Evolutionary conservation across 2,797 vertebrate genomes (phyloP).

Genomic region (Pelobates cultripes): DNA sequence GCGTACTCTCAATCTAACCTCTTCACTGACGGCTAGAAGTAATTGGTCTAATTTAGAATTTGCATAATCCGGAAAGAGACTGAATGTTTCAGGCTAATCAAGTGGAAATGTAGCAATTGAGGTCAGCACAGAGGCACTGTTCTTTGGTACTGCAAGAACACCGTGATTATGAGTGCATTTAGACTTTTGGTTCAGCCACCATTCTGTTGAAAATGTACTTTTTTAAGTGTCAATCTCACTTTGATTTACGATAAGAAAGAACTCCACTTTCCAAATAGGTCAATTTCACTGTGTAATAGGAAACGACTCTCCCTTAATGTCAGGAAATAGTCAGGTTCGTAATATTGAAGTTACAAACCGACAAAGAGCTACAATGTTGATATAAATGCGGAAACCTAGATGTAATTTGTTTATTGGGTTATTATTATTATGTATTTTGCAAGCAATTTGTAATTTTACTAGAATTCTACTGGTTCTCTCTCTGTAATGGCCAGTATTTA

Average conservation of each 20-base stretch:
- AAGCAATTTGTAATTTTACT: too few relatives aligned
- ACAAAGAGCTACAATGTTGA: not conserved
- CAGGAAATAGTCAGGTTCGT: constrained; percentile 13
- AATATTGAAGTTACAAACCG: constrained; percentile 9
- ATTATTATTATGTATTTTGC: too few relatives aligned
- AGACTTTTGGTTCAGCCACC: constrained; percentile 44
- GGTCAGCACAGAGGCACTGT: constrained; percentile 24
- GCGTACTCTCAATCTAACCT: too few relatives aligned
- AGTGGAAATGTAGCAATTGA: constrained; percentile 39
- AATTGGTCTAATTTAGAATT: constrained; percentile 15
- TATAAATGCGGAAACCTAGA: not conserved
- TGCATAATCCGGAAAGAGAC: not conserved
- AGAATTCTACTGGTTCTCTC: too few relatives aligned
- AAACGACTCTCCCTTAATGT: constrained; percentile 9
- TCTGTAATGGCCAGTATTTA: too few relatives aligned
- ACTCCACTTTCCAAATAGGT: constrained; percentile 20
- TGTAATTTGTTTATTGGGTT: too few relatives aligned
- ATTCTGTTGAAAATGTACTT: not conserved
- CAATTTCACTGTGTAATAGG: constrained; percentile 11
- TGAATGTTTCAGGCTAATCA: constrained; percentile 40
- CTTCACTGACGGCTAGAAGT: not conserved
- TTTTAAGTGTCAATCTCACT: not conserved
- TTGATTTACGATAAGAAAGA: constrained; percentile 33
- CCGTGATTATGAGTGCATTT: constrained; percentile 48
- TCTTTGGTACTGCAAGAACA: constrained; percentile 26